Evolutionary conservation across 2,797 vertebrate species (phyloP), one percentile per base, ranked within the genome.

Genomic region (Bradypodion ventrale): DNA sequence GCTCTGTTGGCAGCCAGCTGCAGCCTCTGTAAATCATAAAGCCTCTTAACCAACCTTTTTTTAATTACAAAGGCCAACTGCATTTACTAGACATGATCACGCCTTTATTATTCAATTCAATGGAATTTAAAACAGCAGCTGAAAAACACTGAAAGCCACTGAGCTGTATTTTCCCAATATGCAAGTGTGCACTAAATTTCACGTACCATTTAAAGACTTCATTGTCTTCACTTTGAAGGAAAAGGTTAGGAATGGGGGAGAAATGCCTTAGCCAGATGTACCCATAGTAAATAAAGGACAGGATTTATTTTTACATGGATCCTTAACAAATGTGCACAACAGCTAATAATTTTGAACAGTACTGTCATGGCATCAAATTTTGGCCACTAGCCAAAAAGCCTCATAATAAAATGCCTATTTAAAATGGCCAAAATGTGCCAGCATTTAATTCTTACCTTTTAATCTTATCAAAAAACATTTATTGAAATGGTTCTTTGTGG

Each of bases 1-100:
- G 93, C 94, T 95, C 92, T 93, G 91, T 91, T 95, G 95, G 95
- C 93, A 95, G 94, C 95, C 95, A 96, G 95, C 95, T 96, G 95
- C 91, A 95, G 93, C 92, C 93, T 94, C 92, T 42, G 90, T 94
- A 95, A 96, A 96, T 96, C 94, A 96, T 84, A 94, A 95, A 96
- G 89, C 87, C 90, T 93, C 86, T 93, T 92, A 95, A 96, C 91
- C 93, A 95, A 94, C 87, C 87, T 82, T 93, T 94, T n/a, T n/a
- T n/a, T n/a, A n/a, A n/a, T 95, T 92, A 93, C 93, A 94, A 93
- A 95, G 88, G 89, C 93, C 92, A 95, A 92, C 89, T 93, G 88
- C 91, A 89, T 92, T 93, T 91, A 94, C 92, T 92, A 94, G 92
- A 93, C 92, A 94, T 83, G 91, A 92, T 94, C 94, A 92, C 90